Conservation (phyloP, 2,888 invertebrate species). For the Cerastoderma edule region DNA sequence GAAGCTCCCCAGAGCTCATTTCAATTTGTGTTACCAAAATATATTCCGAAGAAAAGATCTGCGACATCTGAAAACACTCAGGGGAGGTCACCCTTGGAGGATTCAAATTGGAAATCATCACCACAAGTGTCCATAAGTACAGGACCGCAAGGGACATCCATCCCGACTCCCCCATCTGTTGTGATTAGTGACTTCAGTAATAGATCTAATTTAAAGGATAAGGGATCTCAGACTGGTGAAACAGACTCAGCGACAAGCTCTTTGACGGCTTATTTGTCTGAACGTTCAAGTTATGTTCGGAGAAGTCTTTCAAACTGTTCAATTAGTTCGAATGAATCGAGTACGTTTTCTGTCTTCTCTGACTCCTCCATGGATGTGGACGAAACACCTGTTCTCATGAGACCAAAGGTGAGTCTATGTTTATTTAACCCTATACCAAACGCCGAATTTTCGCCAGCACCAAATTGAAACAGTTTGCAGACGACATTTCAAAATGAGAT, state of each 20-base stretch:
- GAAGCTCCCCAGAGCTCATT: neutral
- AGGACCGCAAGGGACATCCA: conserved; percentile 9
- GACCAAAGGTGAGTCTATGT: conserved; percentile 34
- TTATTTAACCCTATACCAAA: neutral
- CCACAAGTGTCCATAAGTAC: conserved; percentile 20
- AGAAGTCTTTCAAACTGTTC: conserved; percentile 51
- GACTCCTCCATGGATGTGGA: conserved; percentile 55
- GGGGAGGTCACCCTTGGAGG: too few relatives aligned
- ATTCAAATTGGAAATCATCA: too few relatives aligned
- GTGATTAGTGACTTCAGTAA: conserved; percentile 65
- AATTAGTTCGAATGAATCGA: conserved; percentile 53
- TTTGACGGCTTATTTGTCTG: conserved; percentile 17
- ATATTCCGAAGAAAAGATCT: neutral
- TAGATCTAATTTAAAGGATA: conserved; percentile 16
- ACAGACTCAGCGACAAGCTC: conserved; percentile 16
- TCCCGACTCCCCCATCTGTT: conserved; percentile 51
- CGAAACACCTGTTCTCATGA: neutral
- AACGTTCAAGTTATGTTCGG: conserved; percentile 14
- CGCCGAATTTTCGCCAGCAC: too few relatives aligned
- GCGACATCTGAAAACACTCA: conserved; percentile 13
- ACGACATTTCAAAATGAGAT: too few relatives aligned
- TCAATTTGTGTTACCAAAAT: neutral
- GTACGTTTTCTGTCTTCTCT: conserved; percentile 38
- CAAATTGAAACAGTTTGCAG: too few relatives aligned
- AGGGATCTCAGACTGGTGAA: conserved; percentile 39